Evolutionary conservation across 2,113 vertebrate species (phyloP).

Genomic region (Phrynocephalus versicolor): DNA sequence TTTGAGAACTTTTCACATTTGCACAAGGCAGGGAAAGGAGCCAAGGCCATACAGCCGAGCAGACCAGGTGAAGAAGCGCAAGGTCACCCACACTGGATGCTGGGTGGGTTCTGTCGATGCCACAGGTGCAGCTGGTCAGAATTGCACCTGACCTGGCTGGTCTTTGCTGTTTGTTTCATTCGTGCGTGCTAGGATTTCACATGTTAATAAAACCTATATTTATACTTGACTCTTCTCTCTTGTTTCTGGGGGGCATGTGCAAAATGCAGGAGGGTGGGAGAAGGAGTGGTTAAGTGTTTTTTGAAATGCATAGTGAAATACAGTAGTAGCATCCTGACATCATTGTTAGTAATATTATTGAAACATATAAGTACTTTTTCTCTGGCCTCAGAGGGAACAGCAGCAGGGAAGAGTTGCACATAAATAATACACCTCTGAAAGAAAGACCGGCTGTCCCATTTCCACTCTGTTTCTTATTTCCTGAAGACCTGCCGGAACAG

Average conservation of each 20-base stretch:
- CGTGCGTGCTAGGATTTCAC: slow-evolving; percentile 65
- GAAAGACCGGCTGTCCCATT: background rate
- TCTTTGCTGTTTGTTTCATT: slow-evolving; percentile 1
- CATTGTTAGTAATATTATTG: no score
- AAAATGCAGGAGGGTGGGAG: rapidly evolving
- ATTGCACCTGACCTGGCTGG: background rate
- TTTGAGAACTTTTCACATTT: background rate
- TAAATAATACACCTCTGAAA: background rate
- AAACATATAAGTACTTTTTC: no score
- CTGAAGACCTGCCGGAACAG: background rate
- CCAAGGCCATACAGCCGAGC: background rate
- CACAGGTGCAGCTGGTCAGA: background rate
- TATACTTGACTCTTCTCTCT: slow-evolving; percentile 65
- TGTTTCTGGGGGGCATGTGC: background rate
- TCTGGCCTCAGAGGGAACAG: background rate
- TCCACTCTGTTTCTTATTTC: background rate
- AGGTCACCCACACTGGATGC: background rate
- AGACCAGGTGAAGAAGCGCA: background rate
- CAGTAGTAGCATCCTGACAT: background rate
- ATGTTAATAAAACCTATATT: slow-evolving; percentile 84
- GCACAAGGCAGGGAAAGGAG: background rate
- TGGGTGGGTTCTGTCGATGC: background rate
- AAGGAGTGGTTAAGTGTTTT: no score
- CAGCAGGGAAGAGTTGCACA: background rate
- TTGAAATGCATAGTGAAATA: background rate